Evolutionary conservation across 2,797 vertebrate genomes (phyloP).

Genomic region (Tolypeutes matacus): DNA sequence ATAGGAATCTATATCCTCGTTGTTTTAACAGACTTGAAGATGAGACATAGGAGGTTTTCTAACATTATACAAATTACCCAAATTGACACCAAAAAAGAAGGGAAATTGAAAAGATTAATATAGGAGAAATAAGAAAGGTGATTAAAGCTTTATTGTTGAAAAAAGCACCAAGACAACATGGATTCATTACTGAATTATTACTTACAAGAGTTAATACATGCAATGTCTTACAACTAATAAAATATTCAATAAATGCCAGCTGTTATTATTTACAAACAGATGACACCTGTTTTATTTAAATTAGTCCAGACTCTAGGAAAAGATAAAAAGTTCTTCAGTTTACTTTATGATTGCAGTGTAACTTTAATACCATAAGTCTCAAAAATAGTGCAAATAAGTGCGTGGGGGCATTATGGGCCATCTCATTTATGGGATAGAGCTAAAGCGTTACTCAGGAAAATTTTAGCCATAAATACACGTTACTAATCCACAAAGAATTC

Average conservation of each 20-base stretch:
- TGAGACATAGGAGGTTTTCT: background rate
- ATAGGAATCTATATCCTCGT: background rate
- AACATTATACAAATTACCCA: background rate
- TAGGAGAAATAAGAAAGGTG: background rate
- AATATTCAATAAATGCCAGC: background rate
- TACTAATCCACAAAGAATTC: background rate
- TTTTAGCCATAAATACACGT: background rate
- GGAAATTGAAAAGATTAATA: slow-evolving; percentile 5
- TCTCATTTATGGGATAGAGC: background rate
- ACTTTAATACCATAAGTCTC: background rate
- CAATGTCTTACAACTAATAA: slow-evolving; percentile 21
- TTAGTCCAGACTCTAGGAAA: background rate
- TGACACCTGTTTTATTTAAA: slow-evolving; percentile 14
- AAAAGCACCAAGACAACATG: background rate
- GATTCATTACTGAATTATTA: slow-evolving; percentile 16
- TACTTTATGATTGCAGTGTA: slow-evolving; percentile 38
- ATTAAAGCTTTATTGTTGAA: background rate
- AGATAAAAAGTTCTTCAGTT: background rate
- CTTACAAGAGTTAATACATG: background rate
- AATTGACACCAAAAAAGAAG: background rate
- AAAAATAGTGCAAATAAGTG: background rate
- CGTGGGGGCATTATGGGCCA: background rate
- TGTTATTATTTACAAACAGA: background rate
- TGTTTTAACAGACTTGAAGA: background rate
- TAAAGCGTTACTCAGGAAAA: background rate